These are phyloP conservation scores for Erebia palarica DNA, from an alignment of 2,888 invertebrate genomes.

Conservation along the genomic window DNA sequence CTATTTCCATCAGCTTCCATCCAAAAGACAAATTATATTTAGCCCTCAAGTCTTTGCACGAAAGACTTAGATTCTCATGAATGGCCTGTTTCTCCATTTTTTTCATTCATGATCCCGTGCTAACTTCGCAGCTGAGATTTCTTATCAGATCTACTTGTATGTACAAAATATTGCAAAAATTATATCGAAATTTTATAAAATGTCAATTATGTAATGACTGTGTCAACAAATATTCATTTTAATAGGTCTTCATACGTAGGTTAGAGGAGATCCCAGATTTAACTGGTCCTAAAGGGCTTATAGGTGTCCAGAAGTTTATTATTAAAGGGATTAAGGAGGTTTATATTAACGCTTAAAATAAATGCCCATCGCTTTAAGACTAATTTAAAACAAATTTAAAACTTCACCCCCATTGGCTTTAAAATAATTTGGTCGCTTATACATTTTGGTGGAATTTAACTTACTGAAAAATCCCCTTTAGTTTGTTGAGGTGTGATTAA, in stretches of 20 bases:
- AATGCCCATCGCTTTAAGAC: slow-evolving; percentile 63
- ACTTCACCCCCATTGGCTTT: slow-evolving; percentile 55
- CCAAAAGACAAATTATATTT: slow-evolving; percentile 23
- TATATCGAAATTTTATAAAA: background rate
- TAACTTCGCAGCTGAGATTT: slow-evolving; percentile 4
- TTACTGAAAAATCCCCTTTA: slow-evolving; percentile 32
- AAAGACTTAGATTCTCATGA: slow-evolving; percentile 25
- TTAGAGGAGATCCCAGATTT: slow-evolving; percentile 10
- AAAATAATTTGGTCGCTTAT: slow-evolving; percentile 58
- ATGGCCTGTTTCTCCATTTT: slow-evolving; percentile 27
- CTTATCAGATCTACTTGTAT: background rate
- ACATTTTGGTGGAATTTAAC: slow-evolving; percentile 61
- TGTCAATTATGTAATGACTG: background rate
- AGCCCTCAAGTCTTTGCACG: slow-evolving; percentile 34
- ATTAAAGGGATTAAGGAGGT: slow-evolving; percentile 51
- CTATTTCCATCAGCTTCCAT: slow-evolving; percentile 35
- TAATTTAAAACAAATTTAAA: slow-evolving; percentile 53
- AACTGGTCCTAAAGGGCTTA: slow-evolving; percentile 9
- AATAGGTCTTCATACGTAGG: background rate
- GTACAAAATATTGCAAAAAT: background rate
- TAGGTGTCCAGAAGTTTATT: slow-evolving; percentile 24
- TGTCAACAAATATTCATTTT: background rate
- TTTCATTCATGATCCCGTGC: slow-evolving; percentile 23
- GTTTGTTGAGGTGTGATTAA: slow-evolving; percentile 30
- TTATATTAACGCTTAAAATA: slow-evolving; percentile 59